Evolutionary conservation across 2,797 vertebrate species (phyloP).

Genomic region (Sebastes nivosus): DNA sequence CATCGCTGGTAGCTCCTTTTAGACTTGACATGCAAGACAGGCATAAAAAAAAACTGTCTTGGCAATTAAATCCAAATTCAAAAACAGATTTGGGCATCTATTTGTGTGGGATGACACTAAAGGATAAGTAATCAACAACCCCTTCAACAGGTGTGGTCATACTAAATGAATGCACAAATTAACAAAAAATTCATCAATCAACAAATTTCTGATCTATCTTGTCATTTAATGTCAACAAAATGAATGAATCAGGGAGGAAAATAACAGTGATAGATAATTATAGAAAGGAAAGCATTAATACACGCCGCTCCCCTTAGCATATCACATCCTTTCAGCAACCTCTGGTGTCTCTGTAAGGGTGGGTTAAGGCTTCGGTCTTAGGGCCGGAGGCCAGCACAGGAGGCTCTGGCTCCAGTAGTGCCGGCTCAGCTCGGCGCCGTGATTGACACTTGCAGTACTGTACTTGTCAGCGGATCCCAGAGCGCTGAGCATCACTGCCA

Average conservation of each 20-base stretch:
- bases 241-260: background rate
- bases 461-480: constrained; percentile 82
- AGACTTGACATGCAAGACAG: background rate
- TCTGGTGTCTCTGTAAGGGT: constrained; percentile 42
- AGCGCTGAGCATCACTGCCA: constrained; percentile 67
- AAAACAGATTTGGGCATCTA: background rate
- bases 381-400: constrained; percentile 42
- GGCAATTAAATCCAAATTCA: background rate
- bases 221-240: background rate
- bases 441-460: constrained; percentile 77
- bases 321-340: constrained; percentile 29
- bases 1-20: background rate
- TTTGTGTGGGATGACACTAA: background rate
- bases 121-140: background rate
- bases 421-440: constrained; percentile 63
- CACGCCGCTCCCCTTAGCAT: constrained; percentile 2
- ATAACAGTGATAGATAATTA: background rate
- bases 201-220: background rate
- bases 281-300: constrained; percentile 14
- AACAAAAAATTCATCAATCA: background rate
- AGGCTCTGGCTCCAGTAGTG: constrained; percentile 63
- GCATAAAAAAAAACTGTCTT: background rate
- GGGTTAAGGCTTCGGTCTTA: constrained; percentile 8
- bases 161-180: background rate
- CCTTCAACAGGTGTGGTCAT: background rate